A percentile compares a stretch with the other conserved stretches of the same genome.
phyloP scores from a whole-genome alignment of 92 coral and sea anemone species.

The Epizoanthus illoricatus region DNA sequence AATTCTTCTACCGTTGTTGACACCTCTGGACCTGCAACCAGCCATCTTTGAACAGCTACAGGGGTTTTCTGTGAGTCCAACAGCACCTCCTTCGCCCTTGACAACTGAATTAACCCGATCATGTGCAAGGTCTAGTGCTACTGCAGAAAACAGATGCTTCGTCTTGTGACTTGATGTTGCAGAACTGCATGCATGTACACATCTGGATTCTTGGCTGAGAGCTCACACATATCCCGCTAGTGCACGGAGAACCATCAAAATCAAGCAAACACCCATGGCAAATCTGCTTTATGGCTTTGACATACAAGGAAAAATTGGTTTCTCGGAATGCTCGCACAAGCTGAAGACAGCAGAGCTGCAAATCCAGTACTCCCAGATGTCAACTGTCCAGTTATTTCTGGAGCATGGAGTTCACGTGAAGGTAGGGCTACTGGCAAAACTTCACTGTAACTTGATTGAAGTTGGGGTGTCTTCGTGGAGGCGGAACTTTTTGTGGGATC shows the following conservation, averaged over 20 bases:
- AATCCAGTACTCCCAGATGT: neutral
- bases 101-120: conserved; percentile 65
- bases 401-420: conserved; percentile 9
- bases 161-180: conserved; percentile 57
- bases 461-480: conserved; percentile 28
- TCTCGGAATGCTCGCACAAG: conserved; percentile 67
- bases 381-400: neutral
- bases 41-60: conserved; percentile 63
- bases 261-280: conserved; percentile 74
- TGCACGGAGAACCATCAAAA: conserved; percentile 69
- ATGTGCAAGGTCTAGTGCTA: conserved; percentile 67
- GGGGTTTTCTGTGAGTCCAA: conserved; percentile 66
- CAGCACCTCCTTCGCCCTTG: conserved; percentile 74
- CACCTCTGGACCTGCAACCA: conserved; percentile 62
- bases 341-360: conserved; percentile 41
- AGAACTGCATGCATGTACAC: conserved; percentile 42
- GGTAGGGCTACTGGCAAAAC: conserved; percentile 28
- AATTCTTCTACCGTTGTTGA: conserved; percentile 63
- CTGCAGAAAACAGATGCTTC: conserved; percentile 48
- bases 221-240: conserved; percentile 41
- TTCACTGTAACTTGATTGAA: conserved; percentile 27
- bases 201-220: conserved; percentile 40
- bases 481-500: neutral
- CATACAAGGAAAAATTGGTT: conserved; percentile 55
- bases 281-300: conserved; percentile 48